These are phyloP conservation scores for Apodemia hepburni DNA, from an alignment of 2,888 invertebrate genomes.

Conservation along the genomic window DNA sequence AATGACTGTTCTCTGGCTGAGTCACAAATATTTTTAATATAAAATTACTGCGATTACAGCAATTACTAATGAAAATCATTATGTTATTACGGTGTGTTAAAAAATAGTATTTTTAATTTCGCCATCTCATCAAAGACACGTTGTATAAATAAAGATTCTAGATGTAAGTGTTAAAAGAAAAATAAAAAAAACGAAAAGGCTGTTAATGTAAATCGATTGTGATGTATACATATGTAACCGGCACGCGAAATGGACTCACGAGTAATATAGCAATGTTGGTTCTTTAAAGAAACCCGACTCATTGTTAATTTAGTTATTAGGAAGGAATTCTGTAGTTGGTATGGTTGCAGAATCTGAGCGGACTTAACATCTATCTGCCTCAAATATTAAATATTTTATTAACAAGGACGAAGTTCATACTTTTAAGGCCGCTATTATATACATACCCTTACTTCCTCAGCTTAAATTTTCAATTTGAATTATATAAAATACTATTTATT, in stretches of 20 bases:
- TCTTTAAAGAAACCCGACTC: slow-evolving; percentile 61
- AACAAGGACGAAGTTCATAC: background rate
- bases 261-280: slow-evolving; percentile 32
- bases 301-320: slow-evolving; percentile 45
- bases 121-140: background rate
- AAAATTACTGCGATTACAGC: too few species aligned
- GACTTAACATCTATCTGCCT: background rate
- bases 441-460: too few species aligned
- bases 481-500: too few species aligned
- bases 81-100: too few species aligned
- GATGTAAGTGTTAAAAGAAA: slow-evolving; percentile 18
- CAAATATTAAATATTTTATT: background rate
- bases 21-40: too few species aligned
- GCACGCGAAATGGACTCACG: slow-evolving; percentile 56
- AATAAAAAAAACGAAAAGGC: slow-evolving; percentile 63
- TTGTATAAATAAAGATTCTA: background rate
- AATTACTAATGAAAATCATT: too few species aligned
- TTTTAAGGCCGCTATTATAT: too few species aligned
- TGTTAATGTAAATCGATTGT: slow-evolving; percentile 60
- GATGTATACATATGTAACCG: slow-evolving; percentile 62
- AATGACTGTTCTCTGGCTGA: too few species aligned
- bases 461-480: too few species aligned
- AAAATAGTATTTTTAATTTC: background rate
- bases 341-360: slow-evolving; percentile 27
- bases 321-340: slow-evolving; percentile 36